A percentile compares a stretch with the other conserved stretches of the same genome.
Conservation (phyloP, 1,140 invertebrate genomes). For the Heterodera schachtii region DNA sequence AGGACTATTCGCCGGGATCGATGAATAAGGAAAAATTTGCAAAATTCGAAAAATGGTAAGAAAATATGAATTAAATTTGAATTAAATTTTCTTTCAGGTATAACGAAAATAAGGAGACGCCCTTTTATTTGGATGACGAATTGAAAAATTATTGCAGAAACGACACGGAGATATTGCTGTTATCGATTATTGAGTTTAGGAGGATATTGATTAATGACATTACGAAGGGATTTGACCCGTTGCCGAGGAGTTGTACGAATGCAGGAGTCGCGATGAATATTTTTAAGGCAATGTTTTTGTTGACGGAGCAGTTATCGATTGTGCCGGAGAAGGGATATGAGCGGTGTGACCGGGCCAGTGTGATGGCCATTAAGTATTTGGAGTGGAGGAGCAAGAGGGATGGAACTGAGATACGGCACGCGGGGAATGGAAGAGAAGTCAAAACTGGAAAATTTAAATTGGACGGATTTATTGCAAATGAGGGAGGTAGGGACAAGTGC, state of each 20-base stretch:
- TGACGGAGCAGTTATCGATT: background rate
- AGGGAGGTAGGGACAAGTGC: background rate
- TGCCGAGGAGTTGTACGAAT: background rate
- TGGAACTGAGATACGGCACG: background rate
- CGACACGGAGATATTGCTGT: constrained; percentile 12
- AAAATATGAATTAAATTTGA: background rate
- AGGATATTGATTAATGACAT: background rate
- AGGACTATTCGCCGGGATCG: background rate
- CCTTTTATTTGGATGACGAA: constrained; percentile 3
- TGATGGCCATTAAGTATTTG: constrained; percentile 10
- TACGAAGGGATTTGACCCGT: constrained; percentile 7
- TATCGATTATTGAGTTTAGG: constrained; percentile 1
- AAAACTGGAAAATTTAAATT: background rate
- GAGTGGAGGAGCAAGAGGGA: constrained; percentile 5
- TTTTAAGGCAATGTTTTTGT: background rate
- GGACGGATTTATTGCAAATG: constrained; percentile 2
- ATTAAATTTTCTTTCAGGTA: background rate
- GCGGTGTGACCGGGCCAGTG: background rate
- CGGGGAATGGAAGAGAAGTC: constrained; percentile 1
- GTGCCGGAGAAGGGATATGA: constrained; percentile 23
- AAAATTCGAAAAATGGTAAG: background rate
- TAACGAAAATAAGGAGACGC: background rate
- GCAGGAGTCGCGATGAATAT: background rate
- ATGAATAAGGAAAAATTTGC: constrained; percentile 3
- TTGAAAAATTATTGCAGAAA: constrained; percentile 7